Evolutionary conservation across 2,797 vertebrate genomes (phyloP), one percentile per base, ranked within the genome.

Genomic region (Hylomyscus alleni): DNA sequence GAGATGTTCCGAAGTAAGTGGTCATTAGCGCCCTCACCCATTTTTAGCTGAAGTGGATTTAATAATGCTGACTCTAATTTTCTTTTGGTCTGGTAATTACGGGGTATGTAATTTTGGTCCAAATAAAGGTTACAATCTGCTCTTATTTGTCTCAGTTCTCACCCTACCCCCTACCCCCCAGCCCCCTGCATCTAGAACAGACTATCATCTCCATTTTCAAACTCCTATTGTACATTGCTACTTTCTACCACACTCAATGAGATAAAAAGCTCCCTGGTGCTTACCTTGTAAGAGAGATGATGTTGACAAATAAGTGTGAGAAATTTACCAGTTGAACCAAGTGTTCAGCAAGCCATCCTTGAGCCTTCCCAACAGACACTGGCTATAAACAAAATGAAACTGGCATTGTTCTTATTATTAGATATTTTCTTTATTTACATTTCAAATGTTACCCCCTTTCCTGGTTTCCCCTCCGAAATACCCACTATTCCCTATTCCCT

Each of bases 71-170:
- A 96, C 72, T 92, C 82, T 89, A 96, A 95, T 93, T 97, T 97
- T 97, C 96, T 96, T 95, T 93, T 90, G 84, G 80, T 94, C 73
- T 94, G 78, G 95, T 94, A 94, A 97, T 97, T 95, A 82, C 9
- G 82, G 91, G 54, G 72, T 82, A 37, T 87, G 87, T 60, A 82
- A 96, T 96, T 97, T 67, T 84, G 90, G 76, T 94, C 77, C 94
- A 97, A 92, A 94, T 96, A 86, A 96, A 97, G 91, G 90, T 96
- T 96, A 97, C 95, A 31, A 87, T 94, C 96, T 97, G 85, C 92
- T 90, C 93, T 93, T 58, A 87, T 95, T 93, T 92, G 82, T 93
- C 76, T 89, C 29, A 0, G 14, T 90, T 13, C 24, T n/a, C 44
- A 44, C 26, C 52, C 31, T 31, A 0, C 56, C 37, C 31, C 40